Percentiles rank a stretch among this genome's conserved stretches.
These are phyloP conservation scores for Otolemur crassicaudatus DNA, from an alignment of 2,797 vertebrate species.

Conservation along the genomic window DNA sequence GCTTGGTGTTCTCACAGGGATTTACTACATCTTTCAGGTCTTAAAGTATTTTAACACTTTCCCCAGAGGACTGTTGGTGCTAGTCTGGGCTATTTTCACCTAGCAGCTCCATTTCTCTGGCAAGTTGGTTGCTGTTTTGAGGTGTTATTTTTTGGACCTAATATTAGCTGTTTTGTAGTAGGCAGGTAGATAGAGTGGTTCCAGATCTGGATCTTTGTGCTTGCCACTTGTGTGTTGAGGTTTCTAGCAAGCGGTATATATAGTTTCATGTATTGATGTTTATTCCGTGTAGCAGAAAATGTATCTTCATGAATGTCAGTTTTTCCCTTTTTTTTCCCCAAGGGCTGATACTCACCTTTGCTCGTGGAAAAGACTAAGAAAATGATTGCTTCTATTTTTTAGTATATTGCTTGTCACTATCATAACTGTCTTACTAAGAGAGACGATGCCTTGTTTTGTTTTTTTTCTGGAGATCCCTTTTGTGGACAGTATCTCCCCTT, in stretches of 20 bases:
- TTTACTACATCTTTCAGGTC: conserved; percentile 45
- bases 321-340: conserved; percentile 57
- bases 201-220: conserved; percentile 59
- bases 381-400: conserved; percentile 71
- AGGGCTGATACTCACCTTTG: conserved; percentile 52
- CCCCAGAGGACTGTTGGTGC: conserved; percentile 63
- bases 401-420: conserved; percentile 64
- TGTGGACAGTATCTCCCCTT: conserved; percentile 64
- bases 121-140: conserved; percentile 68
- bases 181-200: conserved; percentile 51
- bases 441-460: conserved; percentile 41
- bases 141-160: conserved; percentile 71
- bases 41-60: conserved; percentile 64
- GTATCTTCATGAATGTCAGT: conserved; percentile 11
- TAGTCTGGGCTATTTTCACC: conserved; percentile 59
- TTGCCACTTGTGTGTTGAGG: conserved; percentile 59
- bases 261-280: conserved; percentile 56
- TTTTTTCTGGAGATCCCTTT: conserved; percentile 19
- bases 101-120: conserved; percentile 73
- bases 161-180: conserved; percentile 55
- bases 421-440: conserved; percentile 69
- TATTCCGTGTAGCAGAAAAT: conserved; percentile 59
- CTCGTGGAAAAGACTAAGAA: conserved; percentile 59
- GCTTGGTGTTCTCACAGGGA: conserved; percentile 65
- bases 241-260: conserved; percentile 64